Conservation (phyloP, 2,888 invertebrate genomes). For the Horisme vitalbata region DNA sequence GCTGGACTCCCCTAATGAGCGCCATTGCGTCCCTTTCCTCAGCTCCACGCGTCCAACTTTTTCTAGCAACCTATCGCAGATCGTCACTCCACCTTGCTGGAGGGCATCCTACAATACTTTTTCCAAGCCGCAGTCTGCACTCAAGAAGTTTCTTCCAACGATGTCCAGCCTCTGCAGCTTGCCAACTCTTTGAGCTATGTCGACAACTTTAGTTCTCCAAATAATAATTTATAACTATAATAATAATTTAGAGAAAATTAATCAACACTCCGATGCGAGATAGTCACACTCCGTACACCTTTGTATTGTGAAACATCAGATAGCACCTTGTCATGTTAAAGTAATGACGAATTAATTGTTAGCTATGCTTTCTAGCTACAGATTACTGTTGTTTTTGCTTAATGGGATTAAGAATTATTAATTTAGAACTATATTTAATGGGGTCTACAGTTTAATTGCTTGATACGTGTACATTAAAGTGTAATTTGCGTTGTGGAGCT, state of each 20-base stretch:
- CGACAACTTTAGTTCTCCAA: neutral
- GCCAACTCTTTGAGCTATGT: too few species aligned
- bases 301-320: conserved; percentile 27
- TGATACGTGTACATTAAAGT: conserved; percentile 11
- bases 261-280: conserved; percentile 40
- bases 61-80: too few species aligned
- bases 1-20: too few species aligned
- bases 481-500: conserved; percentile 4
- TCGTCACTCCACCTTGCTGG: too few species aligned
- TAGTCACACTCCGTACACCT: conserved; percentile 41
- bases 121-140: too few species aligned
- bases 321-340: conserved; percentile 40
- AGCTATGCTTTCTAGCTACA: conserved; percentile 57
- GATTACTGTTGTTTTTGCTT: conserved; percentile 25
- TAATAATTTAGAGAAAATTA: conserved; percentile 42
- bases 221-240: neutral
- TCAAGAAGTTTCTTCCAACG: too few species aligned
- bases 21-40: too few species aligned
- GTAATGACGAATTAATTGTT: conserved; percentile 58
- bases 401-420: conserved; percentile 23
- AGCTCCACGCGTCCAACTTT: too few species aligned
- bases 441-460: conserved; percentile 18
- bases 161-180: too few species aligned
- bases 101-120: too few species aligned
- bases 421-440: conserved; percentile 22